These are phyloP conservation scores for Nycticryphes semicollaris DNA, from an alignment of 2,113 vertebrate genomes.

Conservation along the genomic window DNA sequence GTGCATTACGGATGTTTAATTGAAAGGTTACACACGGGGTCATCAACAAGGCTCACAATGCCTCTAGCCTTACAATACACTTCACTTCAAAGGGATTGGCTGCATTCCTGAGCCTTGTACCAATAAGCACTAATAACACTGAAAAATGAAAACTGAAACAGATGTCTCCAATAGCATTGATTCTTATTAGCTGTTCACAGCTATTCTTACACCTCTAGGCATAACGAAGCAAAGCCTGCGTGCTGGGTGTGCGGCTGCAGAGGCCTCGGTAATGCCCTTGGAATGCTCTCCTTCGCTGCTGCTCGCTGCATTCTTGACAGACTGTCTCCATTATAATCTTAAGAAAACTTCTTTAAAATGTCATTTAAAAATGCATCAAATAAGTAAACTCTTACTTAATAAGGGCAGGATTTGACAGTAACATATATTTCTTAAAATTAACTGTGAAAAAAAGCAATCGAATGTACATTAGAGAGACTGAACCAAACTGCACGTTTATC, in stretches of 20 bases:
- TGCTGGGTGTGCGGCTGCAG: constrained; percentile 67
- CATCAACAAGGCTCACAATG: constrained; percentile 75
- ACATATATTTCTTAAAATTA: not conserved
- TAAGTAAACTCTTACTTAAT: not conserved
- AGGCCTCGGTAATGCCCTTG: constrained; percentile 3
- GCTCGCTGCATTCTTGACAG: constrained; percentile 62
- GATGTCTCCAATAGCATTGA: constrained; percentile 83
- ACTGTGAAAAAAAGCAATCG: not conserved
- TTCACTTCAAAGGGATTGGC: constrained; percentile 82
- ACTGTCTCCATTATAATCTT: constrained; percentile 55
- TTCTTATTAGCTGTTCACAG: constrained; percentile 79
- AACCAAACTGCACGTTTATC: not conserved
- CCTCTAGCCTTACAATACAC: constrained; percentile 79
- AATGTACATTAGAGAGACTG: not conserved
- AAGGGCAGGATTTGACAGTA: not conserved
- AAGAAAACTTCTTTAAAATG: constrained; percentile 59
- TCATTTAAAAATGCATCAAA: constrained; percentile 53
- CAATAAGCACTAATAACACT: constrained; percentile 87
- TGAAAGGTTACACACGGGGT: constrained; percentile 80
- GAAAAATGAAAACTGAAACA: constrained; percentile 86
- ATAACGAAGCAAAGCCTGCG: constrained; percentile 62
- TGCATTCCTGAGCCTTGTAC: constrained; percentile 84
- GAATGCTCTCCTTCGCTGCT: constrained; percentile 59
- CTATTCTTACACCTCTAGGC: constrained; percentile 78
- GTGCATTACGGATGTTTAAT: constrained; percentile 67